phyloP scores from a whole-genome alignment of 2,113 vertebrate species.

The Phrynosoma platyrhinos region DNA sequence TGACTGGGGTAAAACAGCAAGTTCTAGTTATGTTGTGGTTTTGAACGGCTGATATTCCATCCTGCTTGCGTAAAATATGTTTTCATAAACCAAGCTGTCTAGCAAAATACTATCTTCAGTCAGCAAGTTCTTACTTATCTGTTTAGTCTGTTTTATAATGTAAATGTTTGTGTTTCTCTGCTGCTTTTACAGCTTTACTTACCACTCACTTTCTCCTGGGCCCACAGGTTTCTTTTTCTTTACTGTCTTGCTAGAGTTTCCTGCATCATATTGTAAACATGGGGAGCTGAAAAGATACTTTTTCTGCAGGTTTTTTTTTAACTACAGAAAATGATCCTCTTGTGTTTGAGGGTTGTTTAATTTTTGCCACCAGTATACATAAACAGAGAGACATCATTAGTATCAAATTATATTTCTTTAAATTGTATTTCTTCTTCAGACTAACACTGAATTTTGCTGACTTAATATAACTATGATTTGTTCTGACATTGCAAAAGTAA shows the following conservation, averaged over 20 bases:
- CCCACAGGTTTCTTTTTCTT: slow-evolving; percentile 37
- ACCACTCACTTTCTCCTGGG: slow-evolving; percentile 52
- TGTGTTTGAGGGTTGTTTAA: background rate
- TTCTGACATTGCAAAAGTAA: background rate
- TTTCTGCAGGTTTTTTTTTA: slow-evolving; percentile 9
- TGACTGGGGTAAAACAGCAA: slow-evolving; percentile 10
- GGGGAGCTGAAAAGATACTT: slow-evolving; percentile 29
- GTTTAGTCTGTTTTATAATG: slow-evolving; percentile 76
- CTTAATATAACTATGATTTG: background rate
- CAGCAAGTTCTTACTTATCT: slow-evolving; percentile 78
- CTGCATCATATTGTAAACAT: slow-evolving; percentile 35
- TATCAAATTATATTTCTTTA: background rate
- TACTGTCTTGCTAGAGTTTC: background rate
- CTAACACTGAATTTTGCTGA: background rate
- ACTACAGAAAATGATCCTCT: background rate
- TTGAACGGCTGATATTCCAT: slow-evolving; percentile 33
- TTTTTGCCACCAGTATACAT: background rate
- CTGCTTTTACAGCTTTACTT: slow-evolving; percentile 65
- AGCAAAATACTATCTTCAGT: slow-evolving; percentile 60
- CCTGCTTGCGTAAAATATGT: slow-evolving; percentile 61
- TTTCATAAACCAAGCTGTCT: slow-evolving; percentile 69
- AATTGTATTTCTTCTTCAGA: slow-evolving; percentile 26
- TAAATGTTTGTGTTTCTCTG: slow-evolving; percentile 77
- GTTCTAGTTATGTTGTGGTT: background rate
- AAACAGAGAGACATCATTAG: background rate